A percentile compares a stretch with the other conserved stretches of the same genome.
Conservation (phyloP, 1,140 invertebrate genomes). For the Meloidogyne exigua region DNA sequence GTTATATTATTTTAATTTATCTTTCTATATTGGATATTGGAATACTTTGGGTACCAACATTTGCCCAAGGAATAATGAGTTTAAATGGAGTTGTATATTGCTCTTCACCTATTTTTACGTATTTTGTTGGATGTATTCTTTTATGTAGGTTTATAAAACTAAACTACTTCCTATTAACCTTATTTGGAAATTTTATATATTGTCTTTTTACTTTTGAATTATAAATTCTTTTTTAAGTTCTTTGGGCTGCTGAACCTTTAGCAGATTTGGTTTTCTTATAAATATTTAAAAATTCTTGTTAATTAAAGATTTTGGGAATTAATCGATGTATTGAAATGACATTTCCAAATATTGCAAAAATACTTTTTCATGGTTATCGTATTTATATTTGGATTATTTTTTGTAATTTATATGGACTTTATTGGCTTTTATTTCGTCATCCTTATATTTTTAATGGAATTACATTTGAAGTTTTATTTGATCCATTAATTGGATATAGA, state of each 20-base stretch:
- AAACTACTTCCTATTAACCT: too few relatives aligned
- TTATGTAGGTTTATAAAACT: not conserved
- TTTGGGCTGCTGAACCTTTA: conserved; percentile 2
- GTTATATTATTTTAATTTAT: conserved; percentile 7
- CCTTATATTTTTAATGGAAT: conserved; percentile 9
- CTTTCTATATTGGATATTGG: not conserved
- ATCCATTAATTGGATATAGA: not conserved
- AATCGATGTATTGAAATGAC: conserved; percentile 12
- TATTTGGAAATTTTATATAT: not conserved
- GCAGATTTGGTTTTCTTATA: conserved; percentile 4
- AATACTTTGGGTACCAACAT: conserved; percentile 8
- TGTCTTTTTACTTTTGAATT: not conserved
- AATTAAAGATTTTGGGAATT: conserved; percentile 5
- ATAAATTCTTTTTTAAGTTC: not conserved
- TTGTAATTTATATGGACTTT: conserved; percentile 6
- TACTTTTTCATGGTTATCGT: conserved; percentile 4
- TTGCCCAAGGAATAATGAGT: not conserved
- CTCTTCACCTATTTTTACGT: not conserved
- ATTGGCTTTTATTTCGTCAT: conserved; percentile 15
- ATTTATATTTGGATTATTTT: conserved; percentile 9
- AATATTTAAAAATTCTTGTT: not conserved
- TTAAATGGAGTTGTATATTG: not conserved
- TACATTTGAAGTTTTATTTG: conserved; percentile 2
- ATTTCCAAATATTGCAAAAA: conserved; percentile 6
- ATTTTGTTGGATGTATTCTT: not conserved